Base-by-base conservation (phyloP, 2,797 vertebrate genomes). In the Aulostomus chinensis region DNA sequence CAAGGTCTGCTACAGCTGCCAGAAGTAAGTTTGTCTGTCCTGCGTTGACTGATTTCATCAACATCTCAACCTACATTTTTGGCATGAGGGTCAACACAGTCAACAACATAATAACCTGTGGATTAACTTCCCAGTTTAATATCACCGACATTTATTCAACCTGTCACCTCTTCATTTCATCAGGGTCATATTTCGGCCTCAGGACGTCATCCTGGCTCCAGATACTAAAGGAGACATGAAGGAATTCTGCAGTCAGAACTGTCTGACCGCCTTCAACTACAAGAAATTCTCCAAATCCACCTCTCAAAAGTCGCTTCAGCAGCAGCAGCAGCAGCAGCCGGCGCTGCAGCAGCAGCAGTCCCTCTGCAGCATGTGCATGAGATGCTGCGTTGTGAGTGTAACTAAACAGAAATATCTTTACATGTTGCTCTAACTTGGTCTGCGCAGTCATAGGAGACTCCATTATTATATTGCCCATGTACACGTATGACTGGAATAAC, bases 241-340 rank as follows among this genome's bases (percentile, higher is more conserved):
- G 84, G 94, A 97, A 28, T 98, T 98, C 90, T 99, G 97, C 86
- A 93, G 95, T 82, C 92, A 96, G 54, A 91, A 82, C 47, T 99
- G 96, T 76, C 87, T 97, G 58, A 90, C 87, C 15, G 68, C 91
- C 0, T 96, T 94, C 11, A 95, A 94, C 68, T 81, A 83, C 79
- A 94, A 94, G 81, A 93, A 88, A 66, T 68, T 24, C n/a, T 13
- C 56, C 7, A 26, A 9, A 18, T 73, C 76, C 0, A 11, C 40
- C 10, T 1, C 26, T 12, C 39, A 45, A 3, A 75, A 58, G 12
- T 2, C 15, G 77, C 81, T 33, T 65, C 92, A 43, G 78, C 87
- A n/a, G n/a, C n/a, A n/a, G n/a, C n/a, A n/a, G n/a, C n/a, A n/a
- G n/a, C 59, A 86, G 87, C 2, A 0, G 15, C 22, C 14, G 15